These are phyloP conservation scores for Eurystomus glaucurus DNA, from an alignment of 2,797 vertebrate genomes.

Conservation along the genomic window DNA sequence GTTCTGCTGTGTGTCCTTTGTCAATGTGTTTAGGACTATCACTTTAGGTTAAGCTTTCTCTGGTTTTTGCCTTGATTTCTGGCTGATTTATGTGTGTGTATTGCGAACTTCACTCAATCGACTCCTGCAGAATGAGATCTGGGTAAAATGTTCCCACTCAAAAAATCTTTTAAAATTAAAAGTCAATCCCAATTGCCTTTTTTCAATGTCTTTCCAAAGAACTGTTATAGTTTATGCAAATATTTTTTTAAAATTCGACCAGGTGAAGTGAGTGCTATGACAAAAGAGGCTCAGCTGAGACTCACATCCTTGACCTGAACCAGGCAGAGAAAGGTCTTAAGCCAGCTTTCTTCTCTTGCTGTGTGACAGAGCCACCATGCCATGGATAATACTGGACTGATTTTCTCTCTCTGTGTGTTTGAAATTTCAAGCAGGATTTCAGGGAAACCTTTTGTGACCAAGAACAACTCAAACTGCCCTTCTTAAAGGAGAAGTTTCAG, in stretches of 20 bases:
- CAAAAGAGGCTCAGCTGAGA: not conserved
- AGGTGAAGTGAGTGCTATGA: not conserved
- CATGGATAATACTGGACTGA: not conserved
- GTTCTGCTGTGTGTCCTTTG: not conserved
- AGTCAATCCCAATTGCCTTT: not conserved
- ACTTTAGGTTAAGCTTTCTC: not conserved
- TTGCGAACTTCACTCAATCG: not conserved
- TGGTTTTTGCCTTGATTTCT: not conserved
- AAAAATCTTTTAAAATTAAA: not conserved
- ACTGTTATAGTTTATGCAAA: not conserved
- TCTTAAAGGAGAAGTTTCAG: constrained; percentile 14
- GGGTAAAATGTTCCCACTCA: not conserved
- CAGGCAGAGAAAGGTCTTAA: not conserved
- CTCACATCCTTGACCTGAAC: not conserved
- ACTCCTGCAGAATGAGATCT: not conserved
- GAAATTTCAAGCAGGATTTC: constrained; percentile 11
- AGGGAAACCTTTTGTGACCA: not conserved
- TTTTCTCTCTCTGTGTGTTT: not conserved
- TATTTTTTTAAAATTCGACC: not conserved
- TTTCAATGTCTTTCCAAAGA: not conserved
- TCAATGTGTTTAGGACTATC: not conserved
- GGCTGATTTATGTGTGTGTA: not conserved
- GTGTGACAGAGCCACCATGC: not conserved
- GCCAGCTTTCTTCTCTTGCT: not conserved
- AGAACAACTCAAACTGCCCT: not conserved